These are phyloP conservation scores for Typhlomys cinereus DNA, from an alignment of 2,113 vertebrate genomes.

Conservation along the genomic window DNA sequence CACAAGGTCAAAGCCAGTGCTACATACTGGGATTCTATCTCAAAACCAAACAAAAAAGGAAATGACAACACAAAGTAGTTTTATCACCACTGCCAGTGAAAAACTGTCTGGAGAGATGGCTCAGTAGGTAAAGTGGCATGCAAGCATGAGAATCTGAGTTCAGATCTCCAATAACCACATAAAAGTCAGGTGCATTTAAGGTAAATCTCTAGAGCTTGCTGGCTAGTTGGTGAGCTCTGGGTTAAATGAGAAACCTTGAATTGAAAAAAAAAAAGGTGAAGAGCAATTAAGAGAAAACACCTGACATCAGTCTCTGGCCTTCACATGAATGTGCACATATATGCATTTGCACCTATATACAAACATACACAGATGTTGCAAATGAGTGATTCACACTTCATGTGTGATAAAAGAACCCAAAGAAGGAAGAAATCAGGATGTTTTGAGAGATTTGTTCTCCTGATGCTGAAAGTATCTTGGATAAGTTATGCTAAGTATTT, in stretches of 20 bases:
- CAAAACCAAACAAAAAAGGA: neutral
- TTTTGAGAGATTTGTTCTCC: conserved; percentile 16
- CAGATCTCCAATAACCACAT: neutral
- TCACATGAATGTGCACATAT: neutral
- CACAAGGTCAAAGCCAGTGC: neutral
- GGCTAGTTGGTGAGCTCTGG: neutral
- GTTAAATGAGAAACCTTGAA: neutral
- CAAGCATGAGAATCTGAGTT: neutral
- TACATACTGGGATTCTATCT: neutral
- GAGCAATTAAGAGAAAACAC: neutral
- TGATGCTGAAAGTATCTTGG: neutral
- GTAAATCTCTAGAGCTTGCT: neutral
- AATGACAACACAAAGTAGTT: too few relatives aligned
- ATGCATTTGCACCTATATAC: too few relatives aligned
- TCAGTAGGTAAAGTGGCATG: too few relatives aligned
- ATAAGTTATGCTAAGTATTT: conserved; percentile 12
- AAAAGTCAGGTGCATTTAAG: neutral
- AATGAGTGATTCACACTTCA: conserved; percentile 5
- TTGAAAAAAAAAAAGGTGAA: neutral
- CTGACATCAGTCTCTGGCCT: neutral
- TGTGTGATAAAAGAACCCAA: neutral
- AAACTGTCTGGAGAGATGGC: too few relatives aligned
- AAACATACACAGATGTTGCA: neutral
- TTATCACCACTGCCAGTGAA: too few relatives aligned
- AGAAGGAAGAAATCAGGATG: neutral